Conservation (phyloP, 2,797 vertebrate species). For the Halcyon chelicuti region DNA sequence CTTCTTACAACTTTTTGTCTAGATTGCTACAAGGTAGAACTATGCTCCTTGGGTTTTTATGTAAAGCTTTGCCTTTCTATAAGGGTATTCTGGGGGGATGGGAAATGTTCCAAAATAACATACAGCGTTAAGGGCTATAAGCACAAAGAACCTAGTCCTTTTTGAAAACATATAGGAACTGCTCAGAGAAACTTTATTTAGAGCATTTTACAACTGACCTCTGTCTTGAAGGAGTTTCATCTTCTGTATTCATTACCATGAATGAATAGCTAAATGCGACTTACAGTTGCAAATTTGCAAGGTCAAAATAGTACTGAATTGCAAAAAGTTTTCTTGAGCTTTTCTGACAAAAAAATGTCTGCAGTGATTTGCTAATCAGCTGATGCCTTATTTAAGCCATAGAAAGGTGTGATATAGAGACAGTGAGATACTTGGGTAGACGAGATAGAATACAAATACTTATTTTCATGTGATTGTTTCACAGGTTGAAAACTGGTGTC, state of each 20-base stretch:
- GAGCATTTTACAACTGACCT: not conserved
- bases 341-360: not conserved
- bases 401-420: not conserved
- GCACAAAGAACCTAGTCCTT: not conserved
- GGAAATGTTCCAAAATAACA: not conserved
- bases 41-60: not conserved
- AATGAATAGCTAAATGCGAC: not conserved
- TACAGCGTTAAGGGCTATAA: not conserved
- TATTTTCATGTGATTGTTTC: conserved; percentile 11
- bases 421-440: not conserved
- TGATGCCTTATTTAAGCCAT: not conserved
- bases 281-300: not conserved
- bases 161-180: not conserved
- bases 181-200: not conserved
- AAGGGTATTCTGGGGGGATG: not conserved
- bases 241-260: not conserved
- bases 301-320: not conserved
- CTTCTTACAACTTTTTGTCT: not conserved
- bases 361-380: not conserved
- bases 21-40: not conserved
- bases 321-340: not conserved
- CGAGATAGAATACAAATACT: not conserved
- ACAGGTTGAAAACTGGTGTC: conserved; percentile 99
- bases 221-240: not conserved
- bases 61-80: not conserved